These are phyloP conservation scores for Cremastinae sp. DNA, from an alignment of 2,888 invertebrate species.

Conservation along the genomic window DNA sequence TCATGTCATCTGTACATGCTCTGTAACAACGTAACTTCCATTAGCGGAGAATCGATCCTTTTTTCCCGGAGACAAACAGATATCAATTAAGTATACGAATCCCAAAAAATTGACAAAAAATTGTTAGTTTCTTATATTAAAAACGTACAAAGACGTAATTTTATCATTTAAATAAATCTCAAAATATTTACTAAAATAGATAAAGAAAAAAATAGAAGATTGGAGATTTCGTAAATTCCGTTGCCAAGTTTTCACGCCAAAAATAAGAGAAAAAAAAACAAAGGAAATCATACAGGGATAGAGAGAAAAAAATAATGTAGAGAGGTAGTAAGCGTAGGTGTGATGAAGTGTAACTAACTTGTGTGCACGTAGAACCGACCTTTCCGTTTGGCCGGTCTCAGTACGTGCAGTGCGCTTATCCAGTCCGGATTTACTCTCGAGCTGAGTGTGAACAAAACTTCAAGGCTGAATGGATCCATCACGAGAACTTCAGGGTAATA, in stretches of 20 bases:
- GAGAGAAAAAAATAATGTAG: slow-evolving; percentile 26
- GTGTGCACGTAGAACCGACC: slow-evolving; percentile 82
- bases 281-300: slow-evolving; percentile 22
- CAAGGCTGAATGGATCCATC: slow-evolving; percentile 97
- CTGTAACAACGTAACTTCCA: slow-evolving; percentile 3
- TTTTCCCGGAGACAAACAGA: not conserved
- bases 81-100: too few species aligned
- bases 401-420: slow-evolving; percentile 97
- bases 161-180: not conserved
- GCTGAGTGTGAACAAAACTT: slow-evolving; percentile 93
- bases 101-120: slow-evolving; percentile 2
- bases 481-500: slow-evolving; percentile 98
- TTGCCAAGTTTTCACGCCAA: not conserved
- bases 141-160: slow-evolving; percentile 19
- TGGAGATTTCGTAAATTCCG: not conserved
- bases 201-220: not conserved
- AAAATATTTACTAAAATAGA: slow-evolving; percentile 26
- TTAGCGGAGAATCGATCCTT: slow-evolving; percentile 12
- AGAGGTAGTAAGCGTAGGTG: slow-evolving; percentile 77
- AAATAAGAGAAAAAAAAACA: slow-evolving; percentile 27
- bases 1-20: too few species aligned
- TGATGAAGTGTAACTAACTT: slow-evolving; percentile 80
- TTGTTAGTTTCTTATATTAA: slow-evolving; percentile 25
- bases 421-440: slow-evolving; percentile 98
- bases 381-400: slow-evolving; percentile 85